Evolutionary conservation across 2,797 vertebrate genomes (phyloP), one percentile per base, ranked within the genome.

Genomic region (Sorex maritimensis): DNA sequence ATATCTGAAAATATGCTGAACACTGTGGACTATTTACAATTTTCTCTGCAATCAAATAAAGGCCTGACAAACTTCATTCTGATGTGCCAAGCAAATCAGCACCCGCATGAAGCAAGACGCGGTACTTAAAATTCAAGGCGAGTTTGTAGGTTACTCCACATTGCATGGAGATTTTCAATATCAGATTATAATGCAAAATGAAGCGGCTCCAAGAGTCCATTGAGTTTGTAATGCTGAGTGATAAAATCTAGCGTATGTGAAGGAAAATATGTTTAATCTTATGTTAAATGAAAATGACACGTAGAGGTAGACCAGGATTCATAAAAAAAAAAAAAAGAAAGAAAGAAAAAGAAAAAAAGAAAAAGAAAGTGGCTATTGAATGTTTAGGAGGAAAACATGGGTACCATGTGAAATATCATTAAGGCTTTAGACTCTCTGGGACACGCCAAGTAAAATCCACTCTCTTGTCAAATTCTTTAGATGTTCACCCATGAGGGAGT

Each of bases 111-210:
- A 86, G 67, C 52, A 88, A 84, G 44, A 91, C 88, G 49, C 74
- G 52, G 69, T 85, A 63, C 73, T 90, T 92, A 90, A 94, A 94
- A 95, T 92, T 52, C 58, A 7, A 79, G 67, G 77, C 72, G 81
- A 81, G 71, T 79, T 52, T 93, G 68, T 71, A 75, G 34, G 9
- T 75, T 26, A 55, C 72, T 95, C 46, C 86, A 46, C 41, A 85
- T 44, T 92, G 88, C 72, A n/a, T 34, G 90, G 52, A 82, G 80
- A 90, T 84, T 95, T 97, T 86, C 90, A 72, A 49, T 91, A 95
- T 94, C 87, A 88, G 58, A 94, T 93, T 81, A 96, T 94, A 96
- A 14, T 34, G 63, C 1, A 74, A 65, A 95, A 96, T 92, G 63
- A 96, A 97, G 88, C 26, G 91, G 69, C 49, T 93, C 0, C 30